Base-by-base conservation (phyloP, 2,797 vertebrate genomes). In the Nasua narica region DNA sequence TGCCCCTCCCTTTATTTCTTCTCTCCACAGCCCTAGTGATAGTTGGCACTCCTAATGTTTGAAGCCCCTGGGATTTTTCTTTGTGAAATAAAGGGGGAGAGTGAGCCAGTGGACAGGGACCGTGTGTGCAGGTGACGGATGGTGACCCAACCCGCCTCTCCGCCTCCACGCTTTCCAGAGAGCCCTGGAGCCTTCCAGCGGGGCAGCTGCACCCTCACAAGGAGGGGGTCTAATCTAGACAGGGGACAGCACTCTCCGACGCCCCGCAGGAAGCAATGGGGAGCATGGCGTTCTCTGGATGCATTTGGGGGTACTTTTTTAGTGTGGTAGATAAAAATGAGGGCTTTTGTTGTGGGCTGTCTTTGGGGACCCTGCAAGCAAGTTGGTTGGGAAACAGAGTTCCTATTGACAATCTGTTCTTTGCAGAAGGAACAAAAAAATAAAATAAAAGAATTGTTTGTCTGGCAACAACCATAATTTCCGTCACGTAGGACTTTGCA, bases 111-210 rank as follows among this genome's bases (percentile, higher is more conserved):
- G 19, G 19, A 2, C n/a, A 54, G 13, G 4, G 72, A 7, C 23
- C 7, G 5, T 11, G 8, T 3, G 32, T n/a, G 23, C 0, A 16
- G 76, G 12, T 1, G 4, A 27, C 7, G 4, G 7, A 29, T 60
- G 15, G 18, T 25, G 67, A 16, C 48, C 48, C 1, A 10, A 10
- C 27, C 65, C 8, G 0, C 67, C 40, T 67, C 48, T 56, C 35
- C 52, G 14, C 48, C n/a, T 37, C 23, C 1, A 4, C 3, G 70
- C n/a, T 88, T 52, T 87, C 77, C 74, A 54, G 48, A 70, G 23
- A 48, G 6, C 40, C 5, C 46, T 11, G 21, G 77, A 65, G 1
- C 3, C n/a, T 77, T 23, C 67, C 84, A 0, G 25, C 43, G 2
- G 18, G 58, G 84, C 18, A 32, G 65, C 46, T 52, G 54, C 43